These are phyloP conservation scores for Cyprinodon diabolis DNA, from an alignment of 2,797 vertebrate genomes.

Conservation along the genomic window DNA sequence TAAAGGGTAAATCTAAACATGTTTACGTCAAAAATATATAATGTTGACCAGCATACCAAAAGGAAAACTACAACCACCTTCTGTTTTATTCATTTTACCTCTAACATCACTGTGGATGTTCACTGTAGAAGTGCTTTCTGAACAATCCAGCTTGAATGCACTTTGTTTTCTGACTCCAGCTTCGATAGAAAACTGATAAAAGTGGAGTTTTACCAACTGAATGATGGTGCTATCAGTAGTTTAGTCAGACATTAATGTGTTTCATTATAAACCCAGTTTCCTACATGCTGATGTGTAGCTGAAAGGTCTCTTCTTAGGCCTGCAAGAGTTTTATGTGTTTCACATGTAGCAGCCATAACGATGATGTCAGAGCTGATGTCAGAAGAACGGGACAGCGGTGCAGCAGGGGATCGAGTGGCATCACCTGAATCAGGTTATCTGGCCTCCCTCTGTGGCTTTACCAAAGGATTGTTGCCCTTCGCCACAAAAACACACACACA, in stretches of 20 bases:
- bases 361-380: constrained; percentile 78
- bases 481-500: background rate
- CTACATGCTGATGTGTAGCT: constrained; percentile 71
- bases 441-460: constrained; percentile 63
- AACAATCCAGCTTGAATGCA: constrained; percentile 76
- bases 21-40: constrained; percentile 16
- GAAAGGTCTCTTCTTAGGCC: constrained; percentile 25
- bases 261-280: constrained; percentile 51
- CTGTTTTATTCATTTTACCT: constrained; percentile 48
- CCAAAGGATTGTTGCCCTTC: constrained; percentile 72
- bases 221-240: constrained; percentile 78
- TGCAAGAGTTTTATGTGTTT: constrained; percentile 48
- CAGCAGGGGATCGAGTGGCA: constrained; percentile 25
- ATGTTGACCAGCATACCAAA: constrained; percentile 67
- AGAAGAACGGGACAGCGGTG: constrained; percentile 56
- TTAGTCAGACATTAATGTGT: constrained; percentile 41
- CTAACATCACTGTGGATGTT: constrained; percentile 66
- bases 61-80: constrained; percentile 33
- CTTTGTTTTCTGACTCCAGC: constrained; percentile 67
- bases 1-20: constrained; percentile 18
- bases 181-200: constrained; percentile 30
- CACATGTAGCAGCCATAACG: constrained; percentile 73
- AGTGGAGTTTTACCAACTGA: constrained; percentile 58
- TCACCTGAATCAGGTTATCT: constrained; percentile 61
- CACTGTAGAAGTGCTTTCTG: constrained; percentile 62